Evolutionary conservation across 2,113 vertebrate species (phyloP).

Genomic region (Gulo gulo): DNA sequence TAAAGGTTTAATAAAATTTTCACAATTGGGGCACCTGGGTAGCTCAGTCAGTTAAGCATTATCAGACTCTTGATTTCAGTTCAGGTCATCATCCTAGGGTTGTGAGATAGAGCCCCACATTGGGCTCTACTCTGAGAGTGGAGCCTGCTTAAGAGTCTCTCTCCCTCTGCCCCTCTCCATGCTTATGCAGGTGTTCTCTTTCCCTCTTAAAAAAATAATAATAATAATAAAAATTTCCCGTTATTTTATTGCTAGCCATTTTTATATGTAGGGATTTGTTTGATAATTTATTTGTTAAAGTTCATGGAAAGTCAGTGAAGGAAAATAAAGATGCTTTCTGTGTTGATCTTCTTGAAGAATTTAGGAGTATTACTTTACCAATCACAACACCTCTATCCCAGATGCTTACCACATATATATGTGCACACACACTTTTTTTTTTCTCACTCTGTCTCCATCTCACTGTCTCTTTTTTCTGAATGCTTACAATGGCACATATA

Average conservation of each 20-base stretch:
- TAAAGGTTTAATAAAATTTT: background rate
- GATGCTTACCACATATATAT: background rate
- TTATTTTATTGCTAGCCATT: background rate
- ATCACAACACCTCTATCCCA: background rate
- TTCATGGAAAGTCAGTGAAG: background rate
- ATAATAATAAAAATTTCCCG: background rate
- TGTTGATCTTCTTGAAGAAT: background rate
- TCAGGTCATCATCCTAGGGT: background rate
- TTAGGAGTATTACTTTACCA: background rate
- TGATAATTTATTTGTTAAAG: constrained; percentile 3
- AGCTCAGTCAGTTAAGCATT: background rate
- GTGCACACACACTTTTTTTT: too few species aligned
- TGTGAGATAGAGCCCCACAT: background rate
- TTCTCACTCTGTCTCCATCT: background rate
- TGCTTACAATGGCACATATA: background rate
- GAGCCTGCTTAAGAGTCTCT: background rate
- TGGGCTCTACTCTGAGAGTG: background rate
- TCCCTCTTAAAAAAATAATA: background rate
- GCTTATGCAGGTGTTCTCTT: background rate
- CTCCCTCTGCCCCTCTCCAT: background rate
- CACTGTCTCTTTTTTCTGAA: background rate
- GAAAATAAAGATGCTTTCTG: background rate
- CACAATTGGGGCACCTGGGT: background rate
- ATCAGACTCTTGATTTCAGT: background rate
- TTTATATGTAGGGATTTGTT: background rate